Conservation (phyloP, 2,113 vertebrate genomes). For the Rissa tridactyla region DNA sequence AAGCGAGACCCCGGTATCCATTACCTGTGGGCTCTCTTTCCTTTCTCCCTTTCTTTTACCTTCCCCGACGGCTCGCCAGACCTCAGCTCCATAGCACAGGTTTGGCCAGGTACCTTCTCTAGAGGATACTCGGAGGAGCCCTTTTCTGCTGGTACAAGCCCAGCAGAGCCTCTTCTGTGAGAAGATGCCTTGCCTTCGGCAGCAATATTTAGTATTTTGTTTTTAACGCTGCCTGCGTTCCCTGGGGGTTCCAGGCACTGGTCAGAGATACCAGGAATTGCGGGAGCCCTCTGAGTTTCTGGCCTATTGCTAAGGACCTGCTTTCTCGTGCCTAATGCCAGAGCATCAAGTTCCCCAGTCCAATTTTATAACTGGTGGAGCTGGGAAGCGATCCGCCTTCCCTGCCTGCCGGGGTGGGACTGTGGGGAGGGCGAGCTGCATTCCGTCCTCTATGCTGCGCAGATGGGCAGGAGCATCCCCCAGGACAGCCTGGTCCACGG, state of each 20-base stretch:
- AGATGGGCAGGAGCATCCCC: not conserved
- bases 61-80: not conserved
- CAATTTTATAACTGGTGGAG: constrained; percentile 25
- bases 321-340: not conserved
- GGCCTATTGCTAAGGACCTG: not conserved
- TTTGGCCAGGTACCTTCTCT: not conserved
- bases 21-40: constrained; percentile 30
- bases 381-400: constrained; percentile 11
- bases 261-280: not conserved
- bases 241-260: not conserved
- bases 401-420: not conserved
- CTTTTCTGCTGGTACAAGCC: not conserved
- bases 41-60: constrained; percentile 14
- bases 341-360: not conserved
- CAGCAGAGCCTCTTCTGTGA: not conserved
- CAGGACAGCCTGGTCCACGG: not conserved
- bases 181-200: not conserved
- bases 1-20: not conserved
- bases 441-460: not conserved
- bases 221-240: not conserved
- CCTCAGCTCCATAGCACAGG: constrained; percentile 30
- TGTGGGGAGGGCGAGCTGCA: not conserved
- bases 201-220: not conserved
- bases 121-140: not conserved
- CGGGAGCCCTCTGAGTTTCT: not conserved